Evolutionary conservation across 2,797 vertebrate genomes (phyloP).

Genomic region (Phalanger gymnotis): DNA sequence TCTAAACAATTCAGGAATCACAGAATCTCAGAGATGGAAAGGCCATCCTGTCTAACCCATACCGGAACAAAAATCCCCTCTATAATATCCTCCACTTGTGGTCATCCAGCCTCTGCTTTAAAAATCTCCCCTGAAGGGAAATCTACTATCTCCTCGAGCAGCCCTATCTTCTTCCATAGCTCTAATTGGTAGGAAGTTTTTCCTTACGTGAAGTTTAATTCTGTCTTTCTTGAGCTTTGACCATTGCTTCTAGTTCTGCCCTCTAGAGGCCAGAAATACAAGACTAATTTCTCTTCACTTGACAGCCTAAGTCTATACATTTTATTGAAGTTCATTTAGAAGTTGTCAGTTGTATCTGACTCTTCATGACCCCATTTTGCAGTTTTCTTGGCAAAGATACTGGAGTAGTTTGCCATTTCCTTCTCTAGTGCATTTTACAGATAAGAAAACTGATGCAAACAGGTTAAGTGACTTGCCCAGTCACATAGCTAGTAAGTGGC

Average conservation of each 20-base stretch:
- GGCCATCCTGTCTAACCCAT: neutral
- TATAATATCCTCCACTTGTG: neutral
- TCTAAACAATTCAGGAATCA: neutral
- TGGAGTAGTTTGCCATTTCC: too few species aligned
- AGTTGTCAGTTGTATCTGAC: neutral
- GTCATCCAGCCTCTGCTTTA: neutral
- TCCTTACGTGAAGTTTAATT: neutral
- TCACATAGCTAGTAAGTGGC: too few species aligned
- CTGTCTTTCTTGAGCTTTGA: neutral
- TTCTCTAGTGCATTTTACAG: neutral
- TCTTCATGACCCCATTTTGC: neutral
- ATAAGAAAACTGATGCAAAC: too few species aligned
- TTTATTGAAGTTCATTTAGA: neutral
- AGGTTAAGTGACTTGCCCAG: too few species aligned
- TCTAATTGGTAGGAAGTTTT: neutral
- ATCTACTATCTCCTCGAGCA: neutral
- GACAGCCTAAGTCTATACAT: neutral
- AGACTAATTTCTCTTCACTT: neutral
- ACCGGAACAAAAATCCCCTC: neutral
- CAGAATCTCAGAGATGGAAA: neutral
- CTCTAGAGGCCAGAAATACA: neutral
- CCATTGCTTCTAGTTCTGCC: neutral
- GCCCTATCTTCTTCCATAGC: neutral
- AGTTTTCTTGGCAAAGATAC: neutral
- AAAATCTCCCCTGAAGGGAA: neutral